Conservation (phyloP, 2,113 vertebrate genomes). For the Gasterosteus nipponicus region DNA sequence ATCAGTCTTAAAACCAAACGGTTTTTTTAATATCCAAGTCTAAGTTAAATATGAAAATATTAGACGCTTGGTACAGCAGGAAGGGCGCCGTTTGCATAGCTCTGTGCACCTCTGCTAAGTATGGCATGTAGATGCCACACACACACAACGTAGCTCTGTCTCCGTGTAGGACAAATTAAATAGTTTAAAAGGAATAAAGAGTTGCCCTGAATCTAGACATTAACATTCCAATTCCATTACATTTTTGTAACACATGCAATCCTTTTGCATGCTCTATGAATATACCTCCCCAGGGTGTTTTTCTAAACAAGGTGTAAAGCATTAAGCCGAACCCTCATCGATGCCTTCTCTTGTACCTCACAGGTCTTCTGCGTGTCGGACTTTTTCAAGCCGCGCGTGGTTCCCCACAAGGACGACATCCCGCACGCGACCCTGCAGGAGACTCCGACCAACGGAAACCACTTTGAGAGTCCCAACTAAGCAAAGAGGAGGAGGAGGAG, state of each 20-base stretch:
- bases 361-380: slow-evolving; percentile 92
- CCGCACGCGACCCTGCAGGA: slow-evolving; percentile 91
- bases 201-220: neutral
- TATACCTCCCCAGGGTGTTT: no score
- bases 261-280: neutral
- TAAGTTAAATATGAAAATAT: no score
- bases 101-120: neutral
- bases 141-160: neutral
- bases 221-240: no score
- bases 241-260: no score
- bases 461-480: slow-evolving; percentile 88
- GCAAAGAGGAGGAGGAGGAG: slow-evolving; percentile 26
- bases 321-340: neutral
- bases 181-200: neutral
- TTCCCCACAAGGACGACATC: slow-evolving; percentile 80
- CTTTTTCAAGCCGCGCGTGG: slow-evolving; percentile 88
- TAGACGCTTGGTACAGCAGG: neutral
- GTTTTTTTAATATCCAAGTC: no score
- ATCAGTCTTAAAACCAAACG: no score
- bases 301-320: neutral
- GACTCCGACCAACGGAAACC: slow-evolving; percentile 89
- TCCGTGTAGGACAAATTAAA: neutral
- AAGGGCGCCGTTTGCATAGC: neutral
- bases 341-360: neutral
- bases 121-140: neutral